Evolutionary conservation across 2,888 invertebrate species (phyloP).

Genomic region (Eupithecia insigniata): DNA sequence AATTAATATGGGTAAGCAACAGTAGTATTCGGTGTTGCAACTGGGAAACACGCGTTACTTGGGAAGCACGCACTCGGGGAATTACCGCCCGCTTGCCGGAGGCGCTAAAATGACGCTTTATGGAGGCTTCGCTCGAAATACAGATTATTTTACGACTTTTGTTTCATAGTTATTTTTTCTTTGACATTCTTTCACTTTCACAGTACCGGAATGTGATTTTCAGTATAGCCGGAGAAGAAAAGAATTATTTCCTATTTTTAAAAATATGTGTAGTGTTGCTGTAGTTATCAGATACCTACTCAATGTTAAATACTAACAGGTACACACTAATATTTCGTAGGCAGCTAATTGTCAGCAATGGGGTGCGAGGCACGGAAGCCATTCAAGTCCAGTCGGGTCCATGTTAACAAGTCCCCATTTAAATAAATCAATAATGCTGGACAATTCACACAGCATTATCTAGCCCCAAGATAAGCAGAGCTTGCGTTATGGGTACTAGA

Average conservation of each 20-base stretch:
- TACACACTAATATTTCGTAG: too few relatives aligned
- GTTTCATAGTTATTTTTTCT: background rate
- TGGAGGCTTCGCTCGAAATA: background rate
- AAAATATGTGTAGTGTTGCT: background rate
- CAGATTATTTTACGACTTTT: background rate
- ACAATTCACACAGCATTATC: too few relatives aligned
- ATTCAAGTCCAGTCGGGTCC: too few relatives aligned
- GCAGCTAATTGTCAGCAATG: too few relatives aligned
- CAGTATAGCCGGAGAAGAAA: background rate
- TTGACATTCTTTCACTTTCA: background rate
- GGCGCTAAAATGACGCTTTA: constrained; percentile 23
- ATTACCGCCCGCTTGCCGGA: constrained; percentile 17
- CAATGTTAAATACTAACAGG: too few relatives aligned
- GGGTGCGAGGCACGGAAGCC: too few relatives aligned
- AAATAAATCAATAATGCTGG: too few relatives aligned
- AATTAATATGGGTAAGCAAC: background rate
- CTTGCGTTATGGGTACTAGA: too few relatives aligned
- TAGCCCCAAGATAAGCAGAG: too few relatives aligned
- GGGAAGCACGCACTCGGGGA: constrained; percentile 24
- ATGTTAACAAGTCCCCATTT: too few relatives aligned
- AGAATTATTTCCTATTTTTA: background rate
- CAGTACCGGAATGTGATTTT: background rate
- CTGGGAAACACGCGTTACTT: constrained; percentile 20
- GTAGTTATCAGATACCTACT: too few relatives aligned
- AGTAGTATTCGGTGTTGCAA: constrained; percentile 7